Base-by-base conservation (phyloP, 2,888 invertebrate species). In the Rhorus exstirpatorius region DNA sequence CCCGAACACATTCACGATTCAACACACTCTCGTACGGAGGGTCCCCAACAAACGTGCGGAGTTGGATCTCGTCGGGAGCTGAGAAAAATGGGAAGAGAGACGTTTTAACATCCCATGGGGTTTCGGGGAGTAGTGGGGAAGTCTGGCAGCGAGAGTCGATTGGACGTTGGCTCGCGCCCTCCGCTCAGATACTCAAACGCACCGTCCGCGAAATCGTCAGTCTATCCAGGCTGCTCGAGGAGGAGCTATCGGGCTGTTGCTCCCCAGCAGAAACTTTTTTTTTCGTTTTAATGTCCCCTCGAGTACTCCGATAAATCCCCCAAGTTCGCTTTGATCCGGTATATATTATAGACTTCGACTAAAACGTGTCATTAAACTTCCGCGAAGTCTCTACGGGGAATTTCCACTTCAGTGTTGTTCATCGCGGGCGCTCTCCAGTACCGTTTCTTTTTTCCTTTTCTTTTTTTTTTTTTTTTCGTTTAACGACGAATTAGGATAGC, bases 141-240 rank as follows among this genome's bases (percentile, higher is more conserved):
- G 35, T 31, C 60, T 17, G 19, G 14, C 21, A 12, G 60, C 46
- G 14, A 46, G 14, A 46, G 46, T 19, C 6, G 84, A 92, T 92
- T 92, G 92, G 92, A 44, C 79, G 85, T 8, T 87, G 92, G 92
- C 92, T 91, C 92, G 92, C 92, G 92, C 92, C 89, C 90, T 84
- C 85, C 86, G 85, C 86, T 84, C 88, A 89, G 89, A 90, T 91
- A 91, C 89, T 87, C 88, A 78, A 82, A 81, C 84, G 87, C 89
- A 86, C 88, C 88, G 87, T 83, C 83, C 83, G 80, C 83, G 82
- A 85, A 88, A 84, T 88, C 87, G 86, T 90, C 92, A 92, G 92
- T 92, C 90, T 89, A 89, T 88, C 89, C 89, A 88, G 90, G 90
- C 88, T 91, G 90, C 87, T 85, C 86, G 83, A 58, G 81, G 83